Percentiles rank a stretch among this genome's conserved stretches.
Evolutionary conservation across 2,797 vertebrate species (phyloP).

Genomic region (Knipowitschia caucasica): DNA sequence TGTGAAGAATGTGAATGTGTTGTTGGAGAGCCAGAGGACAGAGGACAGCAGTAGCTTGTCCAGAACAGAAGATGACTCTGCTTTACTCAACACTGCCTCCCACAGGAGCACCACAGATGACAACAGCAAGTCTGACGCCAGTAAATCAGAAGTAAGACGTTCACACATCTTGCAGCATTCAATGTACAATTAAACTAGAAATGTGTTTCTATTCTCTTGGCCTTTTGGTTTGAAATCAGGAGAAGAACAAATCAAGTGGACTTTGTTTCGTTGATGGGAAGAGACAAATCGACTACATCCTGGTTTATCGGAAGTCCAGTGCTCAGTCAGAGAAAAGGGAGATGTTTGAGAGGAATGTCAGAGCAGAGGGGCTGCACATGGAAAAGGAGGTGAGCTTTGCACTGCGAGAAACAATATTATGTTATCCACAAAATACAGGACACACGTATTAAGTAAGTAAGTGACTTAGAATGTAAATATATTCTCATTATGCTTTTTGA

Average conservation of each 20-base stretch:
- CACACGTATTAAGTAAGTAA: too few relatives aligned
- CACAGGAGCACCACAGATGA: conserved; percentile 86
- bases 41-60: conserved; percentile 81
- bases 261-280: conserved; percentile 89
- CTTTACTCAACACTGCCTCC: conserved; percentile 81
- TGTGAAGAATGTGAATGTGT: conserved; percentile 84
- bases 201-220: background rate
- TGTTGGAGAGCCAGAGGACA: conserved; percentile 82
- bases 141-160: conserved; percentile 80
- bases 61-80: conserved; percentile 84
- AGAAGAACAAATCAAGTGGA: conserved; percentile 77
- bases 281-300: conserved; percentile 89
- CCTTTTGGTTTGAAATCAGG: conserved; percentile 63
- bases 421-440: too few relatives aligned
- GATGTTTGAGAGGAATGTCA: conserved; percentile 89
- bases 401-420: too few relatives aligned
- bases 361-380: conserved; percentile 90
- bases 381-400: conserved; percentile 86
- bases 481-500: too few relatives aligned
- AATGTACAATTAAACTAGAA: background rate
- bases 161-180: too few relatives aligned
- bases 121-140: conserved; percentile 78
- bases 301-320: conserved; percentile 89
- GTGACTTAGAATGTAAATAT: background rate
- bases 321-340: conserved; percentile 87